Base-by-base conservation (phyloP, 1,140 invertebrate species). In the Dreissena rostriformis region DNA sequence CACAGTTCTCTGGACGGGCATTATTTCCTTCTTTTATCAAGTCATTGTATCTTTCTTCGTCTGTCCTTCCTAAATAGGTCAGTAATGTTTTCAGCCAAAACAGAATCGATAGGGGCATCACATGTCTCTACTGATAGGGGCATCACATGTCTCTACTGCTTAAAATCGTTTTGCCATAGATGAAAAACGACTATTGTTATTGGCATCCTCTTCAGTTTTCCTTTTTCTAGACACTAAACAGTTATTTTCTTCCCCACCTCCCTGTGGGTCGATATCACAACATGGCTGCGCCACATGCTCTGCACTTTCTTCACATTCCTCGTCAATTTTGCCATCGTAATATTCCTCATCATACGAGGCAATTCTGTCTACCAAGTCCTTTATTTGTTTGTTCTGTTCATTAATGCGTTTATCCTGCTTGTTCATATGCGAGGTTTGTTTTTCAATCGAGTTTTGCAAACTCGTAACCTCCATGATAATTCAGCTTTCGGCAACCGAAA, bases 51-150 rank as follows among this genome's bases (percentile, higher is more conserved):
- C 24, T 7, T 10, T 51, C 71, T 55, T 73, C 29, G 10, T 73
- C 71, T 14, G 55, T 61, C 73, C 55, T 26, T 19, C 7, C 55
- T 4, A 26, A 61, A 61, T 26, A 75, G 24, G 52, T 74, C 72
- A 5, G 26, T 75, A 26, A 75, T 17, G 61, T 75, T 75, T 10
- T 75, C 26, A 15, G 73, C 39, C 71, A 73, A 55, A 5, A 73
- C 8, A 12, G 12, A 5, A 53, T 73, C 71, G 8, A 73, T 55
- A 22, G 51, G n/a, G 6, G 12, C 6, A 52, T 55, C 71, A 49
- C 29, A 49, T 10, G 8, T 7, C 52, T 73, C 71, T 8, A n/a
- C n/a, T 52, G 71, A 12, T n/a, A n/a, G n/a, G n/a, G n/a, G n/a
- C n/a, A n/a, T n/a, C n/a, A n/a, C n/a, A n/a, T n/a, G n/a, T n/a